Conservation (phyloP, 1,140 invertebrate species). For the Zaprionus ghesquierei region DNA sequence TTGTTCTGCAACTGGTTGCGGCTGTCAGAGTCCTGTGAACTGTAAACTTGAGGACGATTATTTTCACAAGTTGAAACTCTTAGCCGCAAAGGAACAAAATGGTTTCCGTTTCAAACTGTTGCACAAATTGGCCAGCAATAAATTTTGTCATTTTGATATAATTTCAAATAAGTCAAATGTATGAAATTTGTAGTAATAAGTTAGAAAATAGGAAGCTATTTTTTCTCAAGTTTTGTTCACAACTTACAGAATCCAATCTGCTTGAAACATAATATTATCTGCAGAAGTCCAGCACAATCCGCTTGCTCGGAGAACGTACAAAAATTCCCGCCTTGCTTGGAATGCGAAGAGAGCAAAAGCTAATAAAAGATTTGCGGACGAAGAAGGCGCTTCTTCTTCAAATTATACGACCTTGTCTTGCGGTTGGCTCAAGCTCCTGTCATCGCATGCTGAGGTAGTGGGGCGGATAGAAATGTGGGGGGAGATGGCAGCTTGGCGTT, state of each 20-base stretch:
- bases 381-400: constrained; percentile 51
- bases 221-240: not conserved
- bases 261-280: not conserved
- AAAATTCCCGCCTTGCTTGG: not conserved
- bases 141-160: not conserved
- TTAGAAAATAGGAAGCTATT: not conserved
- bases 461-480: no score
- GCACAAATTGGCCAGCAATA: not conserved
- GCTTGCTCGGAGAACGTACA: not conserved
- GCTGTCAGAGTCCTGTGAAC: constrained; percentile 27
- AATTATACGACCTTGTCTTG: constrained; percentile 35
- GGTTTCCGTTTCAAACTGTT: not conserved
- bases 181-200: not conserved
- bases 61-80: constrained; percentile 11
- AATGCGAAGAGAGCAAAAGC: constrained; percentile 26
- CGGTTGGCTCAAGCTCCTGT: constrained; percentile 27
- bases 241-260: not conserved
- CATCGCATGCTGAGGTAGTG: constrained; percentile 25
- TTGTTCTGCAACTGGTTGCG: not conserved
- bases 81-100: not conserved
- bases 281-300: not conserved
- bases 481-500: not conserved
- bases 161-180: not conserved
- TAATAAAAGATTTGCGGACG: constrained; percentile 59
- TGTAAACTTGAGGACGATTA: constrained; percentile 38